phyloP scores from a whole-genome alignment of 64 coral and sea anemone species.

The Porites australiensis region DNA sequence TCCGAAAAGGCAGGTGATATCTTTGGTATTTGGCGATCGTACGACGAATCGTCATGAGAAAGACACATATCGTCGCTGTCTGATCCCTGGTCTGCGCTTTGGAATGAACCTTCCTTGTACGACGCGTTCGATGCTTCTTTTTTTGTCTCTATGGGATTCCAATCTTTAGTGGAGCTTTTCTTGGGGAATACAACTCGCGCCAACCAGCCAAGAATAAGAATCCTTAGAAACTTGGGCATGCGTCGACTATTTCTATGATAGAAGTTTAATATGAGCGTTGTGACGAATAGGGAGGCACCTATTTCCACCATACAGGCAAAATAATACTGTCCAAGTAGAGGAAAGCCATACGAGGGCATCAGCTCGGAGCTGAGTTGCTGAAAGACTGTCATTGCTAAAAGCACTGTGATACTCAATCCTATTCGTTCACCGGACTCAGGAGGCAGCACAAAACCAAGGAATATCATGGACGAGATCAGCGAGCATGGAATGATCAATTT shows the following conservation, averaged over 20 bases:
- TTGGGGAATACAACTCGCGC: conserved; percentile 50
- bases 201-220: conserved; percentile 63
- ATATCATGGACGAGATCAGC: conserved; percentile 92
- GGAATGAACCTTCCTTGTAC: neutral
- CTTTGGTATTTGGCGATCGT: neutral
- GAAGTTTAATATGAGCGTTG: conserved; percentile 93
- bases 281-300: conserved; percentile 79
- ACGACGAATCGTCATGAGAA: neutral
- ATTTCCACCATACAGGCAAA: conserved; percentile 93
- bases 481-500: conserved; percentile 94
- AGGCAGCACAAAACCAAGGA: conserved; percentile 90
- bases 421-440: conserved; percentile 96
- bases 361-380: conserved; percentile 94
- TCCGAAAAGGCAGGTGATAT: conserved; percentile 3
- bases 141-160: neutral
- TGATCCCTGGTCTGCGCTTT: neutral
- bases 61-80: neutral
- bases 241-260: conserved; percentile 81
- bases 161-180: conserved; percentile 7
- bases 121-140: neutral
- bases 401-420: conserved; percentile 89
- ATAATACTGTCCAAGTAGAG: conserved; percentile 90
- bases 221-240: conserved; percentile 76
- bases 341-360: conserved; percentile 94
- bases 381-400: conserved; percentile 97